Conservation (phyloP, 2,888 invertebrate species). For the Cataglyphis livida region DNA sequence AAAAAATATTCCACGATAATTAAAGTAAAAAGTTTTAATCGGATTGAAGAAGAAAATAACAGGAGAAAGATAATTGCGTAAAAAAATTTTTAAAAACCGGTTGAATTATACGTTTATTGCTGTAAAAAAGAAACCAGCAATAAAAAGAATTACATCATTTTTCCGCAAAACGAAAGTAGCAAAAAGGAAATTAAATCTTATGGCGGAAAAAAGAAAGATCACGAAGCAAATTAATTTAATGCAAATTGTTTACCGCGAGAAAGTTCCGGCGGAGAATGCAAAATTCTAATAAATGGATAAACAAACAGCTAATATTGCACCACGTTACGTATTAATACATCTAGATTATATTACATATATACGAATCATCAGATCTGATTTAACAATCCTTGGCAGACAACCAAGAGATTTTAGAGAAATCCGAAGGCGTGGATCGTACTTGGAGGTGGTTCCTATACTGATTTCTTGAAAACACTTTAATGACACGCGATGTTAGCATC, state of each 20-base stretch:
- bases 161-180: background rate
- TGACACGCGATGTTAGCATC: constrained; percentile 48
- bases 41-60: background rate
- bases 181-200: constrained; percentile 16
- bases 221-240: constrained; percentile 20
- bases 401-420: constrained; percentile 45
- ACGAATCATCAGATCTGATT: constrained; percentile 16
- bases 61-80: background rate
- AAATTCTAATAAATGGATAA: constrained; percentile 17
- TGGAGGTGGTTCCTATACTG: constrained; percentile 27
- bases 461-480: constrained; percentile 52
- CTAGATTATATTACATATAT: constrained; percentile 27
- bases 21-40: constrained; percentile 4
- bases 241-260: background rate
- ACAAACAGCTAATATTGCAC: background rate
- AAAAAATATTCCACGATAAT: background rate
- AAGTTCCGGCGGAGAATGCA: background rate
- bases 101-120: background rate
- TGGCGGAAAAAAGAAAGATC: background rate
- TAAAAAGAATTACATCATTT: background rate
- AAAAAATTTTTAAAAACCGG: background rate
- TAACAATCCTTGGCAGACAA: constrained; percentile 38
- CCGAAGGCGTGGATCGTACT: constrained; percentile 37
- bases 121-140: background rate
- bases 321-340: constrained; percentile 28